Evolutionary conservation across 2,797 vertebrate species (phyloP).

Genomic region (Miichthys miiuy): DNA sequence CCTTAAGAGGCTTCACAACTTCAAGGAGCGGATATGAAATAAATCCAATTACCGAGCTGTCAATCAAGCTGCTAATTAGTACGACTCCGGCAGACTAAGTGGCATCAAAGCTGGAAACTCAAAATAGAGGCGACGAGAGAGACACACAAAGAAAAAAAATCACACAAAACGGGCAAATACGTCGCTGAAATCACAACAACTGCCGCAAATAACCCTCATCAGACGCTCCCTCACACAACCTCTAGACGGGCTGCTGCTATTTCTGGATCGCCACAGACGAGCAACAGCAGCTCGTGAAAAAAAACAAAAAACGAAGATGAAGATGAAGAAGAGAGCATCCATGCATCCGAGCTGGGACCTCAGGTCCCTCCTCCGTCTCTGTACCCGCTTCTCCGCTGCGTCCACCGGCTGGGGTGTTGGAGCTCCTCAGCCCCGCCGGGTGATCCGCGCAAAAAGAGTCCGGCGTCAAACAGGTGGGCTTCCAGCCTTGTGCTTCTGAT

Average conservation of each 20-base stretch:
- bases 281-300: conserved; percentile 32
- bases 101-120: conserved; percentile 65
- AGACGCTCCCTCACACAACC: conserved; percentile 61
- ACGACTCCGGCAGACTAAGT: conserved; percentile 66
- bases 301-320: neutral
- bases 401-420: conserved; percentile 35
- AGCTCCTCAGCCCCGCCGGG: conserved; percentile 10
- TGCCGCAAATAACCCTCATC: conserved; percentile 50
- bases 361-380: conserved; percentile 38
- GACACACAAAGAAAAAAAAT: neutral
- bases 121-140: conserved; percentile 48
- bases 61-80: conserved; percentile 78
- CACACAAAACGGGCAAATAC: conserved; percentile 33
- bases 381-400: conserved; percentile 13
- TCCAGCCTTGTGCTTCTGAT: conserved; percentile 13
- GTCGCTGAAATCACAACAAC: conserved; percentile 33
- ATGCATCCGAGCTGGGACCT: conserved; percentile 47
- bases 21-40: conserved; percentile 81
- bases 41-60: conserved; percentile 82
- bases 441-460: conserved; percentile 43
- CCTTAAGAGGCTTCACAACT: conserved; percentile 75
- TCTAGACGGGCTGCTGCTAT: conserved; percentile 68
- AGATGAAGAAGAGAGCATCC: conserved; percentile 53
- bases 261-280: conserved; percentile 61
- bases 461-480: conserved; percentile 73